Percentiles rank a stretch among this genome's conserved stretches.
Conservation (phyloP, 1,140 invertebrate genomes). For the Odontomachus brunneus region DNA sequence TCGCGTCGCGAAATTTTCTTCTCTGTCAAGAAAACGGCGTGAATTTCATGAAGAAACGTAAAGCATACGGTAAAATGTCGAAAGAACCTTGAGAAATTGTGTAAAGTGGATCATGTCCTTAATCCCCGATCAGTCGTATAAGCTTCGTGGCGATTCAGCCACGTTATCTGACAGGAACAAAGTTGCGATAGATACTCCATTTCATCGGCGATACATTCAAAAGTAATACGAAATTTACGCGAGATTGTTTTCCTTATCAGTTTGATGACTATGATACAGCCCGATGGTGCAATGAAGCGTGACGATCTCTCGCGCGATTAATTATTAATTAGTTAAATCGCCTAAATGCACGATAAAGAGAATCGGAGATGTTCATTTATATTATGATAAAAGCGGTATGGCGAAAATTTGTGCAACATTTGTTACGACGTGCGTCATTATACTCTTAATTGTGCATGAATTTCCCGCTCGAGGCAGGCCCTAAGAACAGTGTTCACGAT, state of each 20-base stretch:
- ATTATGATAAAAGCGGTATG: neutral
- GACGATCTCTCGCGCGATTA: neutral
- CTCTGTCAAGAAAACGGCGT: neutral
- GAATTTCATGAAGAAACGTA: conserved; percentile 15
- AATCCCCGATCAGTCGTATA: neutral
- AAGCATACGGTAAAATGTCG: neutral
- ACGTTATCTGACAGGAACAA: neutral
- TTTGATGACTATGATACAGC: neutral
- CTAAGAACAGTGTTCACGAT: conserved; percentile 30
- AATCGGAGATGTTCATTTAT: neutral
- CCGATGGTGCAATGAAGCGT: neutral
- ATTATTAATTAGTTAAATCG: conserved; percentile 13
- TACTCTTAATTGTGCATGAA: conserved; percentile 34
- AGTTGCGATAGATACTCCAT: too few relatives aligned
- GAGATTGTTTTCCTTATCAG: neutral
- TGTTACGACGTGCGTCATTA: neutral
- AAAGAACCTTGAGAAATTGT: neutral
- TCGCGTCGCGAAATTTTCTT: neutral
- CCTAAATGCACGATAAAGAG: too few relatives aligned
- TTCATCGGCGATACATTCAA: neutral
- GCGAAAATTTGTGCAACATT: conserved; percentile 17
- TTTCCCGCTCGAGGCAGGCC: neutral
- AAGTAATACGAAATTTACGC: neutral
- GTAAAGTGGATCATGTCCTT: neutral
- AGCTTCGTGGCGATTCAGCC: neutral